phyloP scores from a whole-genome alignment of 2,113 vertebrate genomes.

The Nothobranchius furzeri region DNA sequence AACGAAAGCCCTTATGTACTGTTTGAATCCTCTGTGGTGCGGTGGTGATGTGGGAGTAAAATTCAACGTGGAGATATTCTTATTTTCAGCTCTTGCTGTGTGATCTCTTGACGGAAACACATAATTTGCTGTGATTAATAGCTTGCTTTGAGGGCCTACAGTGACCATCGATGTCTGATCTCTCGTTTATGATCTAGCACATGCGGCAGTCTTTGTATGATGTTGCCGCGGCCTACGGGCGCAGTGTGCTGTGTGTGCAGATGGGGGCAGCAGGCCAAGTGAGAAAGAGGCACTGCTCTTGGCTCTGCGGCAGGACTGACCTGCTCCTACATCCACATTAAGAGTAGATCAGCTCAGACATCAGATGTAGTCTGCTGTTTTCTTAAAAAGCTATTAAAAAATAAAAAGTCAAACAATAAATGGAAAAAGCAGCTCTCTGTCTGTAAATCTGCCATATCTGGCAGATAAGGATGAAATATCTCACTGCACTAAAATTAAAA shows the following conservation, averaged over 20 bases:
- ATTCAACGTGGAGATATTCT: not conserved
- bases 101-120: conserved; percentile 66
- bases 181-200: conserved; percentile 74
- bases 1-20: conserved; percentile 13
- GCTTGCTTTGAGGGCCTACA: conserved; percentile 59
- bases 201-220: conserved; percentile 72
- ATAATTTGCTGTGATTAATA: conserved; percentile 73
- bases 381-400: not conserved
- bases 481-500: conserved; percentile 44
- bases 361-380: conserved; percentile 15
- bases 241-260: conserved; percentile 44
- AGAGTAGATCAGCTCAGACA: conserved; percentile 14
- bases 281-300: conserved; percentile 62
- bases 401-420: not conserved
- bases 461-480: conserved; percentile 35
- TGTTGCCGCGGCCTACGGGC: conserved; percentile 60
- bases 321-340: conserved; percentile 51
- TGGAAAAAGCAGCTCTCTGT: not conserved
- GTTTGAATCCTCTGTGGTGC: conserved; percentile 26
- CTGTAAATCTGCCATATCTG: conserved; percentile 21
- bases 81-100: conserved; percentile 52
- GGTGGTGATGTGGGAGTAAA: conserved; percentile 11
- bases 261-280: conserved; percentile 64
- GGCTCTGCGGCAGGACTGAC: conserved; percentile 63
- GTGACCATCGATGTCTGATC: conserved; percentile 75